Evolutionary conservation across 2,797 vertebrate genomes (phyloP), one percentile per base, ranked within the genome.

Genomic region (Sebastes iracundus): DNA sequence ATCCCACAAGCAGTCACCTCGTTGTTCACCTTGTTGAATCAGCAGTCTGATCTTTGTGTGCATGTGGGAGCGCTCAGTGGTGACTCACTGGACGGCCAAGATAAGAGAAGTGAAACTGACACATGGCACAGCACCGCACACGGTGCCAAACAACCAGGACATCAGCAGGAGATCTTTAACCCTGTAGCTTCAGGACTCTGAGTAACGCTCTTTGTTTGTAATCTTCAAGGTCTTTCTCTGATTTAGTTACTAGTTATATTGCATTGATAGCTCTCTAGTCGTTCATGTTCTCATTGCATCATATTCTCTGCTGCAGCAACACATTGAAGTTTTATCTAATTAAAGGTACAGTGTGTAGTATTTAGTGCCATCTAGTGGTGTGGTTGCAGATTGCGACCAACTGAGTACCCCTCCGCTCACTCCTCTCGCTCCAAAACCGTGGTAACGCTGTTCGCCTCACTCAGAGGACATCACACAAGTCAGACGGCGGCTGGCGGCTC

Each of bases 51-150:
- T 68, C 42, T 38, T 8, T 42, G 6, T 68, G 8, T 68, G 60
- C 59, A 63, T 69, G 64, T 65, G 25, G 65, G 56, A 71, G 28
- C 28, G 23, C 6, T 27, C 2, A 2, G 25, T 4, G 27, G n/a
- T 88, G 61, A 74, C 30, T 86, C 81, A 83, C 23, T 58, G 64
- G 75, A 38, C 62, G 56, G 62, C 23, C 4, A 67, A 75, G n/a
- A 72, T 77, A 25, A 25, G 30, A 82, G 70, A 84, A 81, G 25
- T 65, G 67, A 86, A 86, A 87, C 49, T 30, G 0, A 71, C 35
- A 72, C 20, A 6, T 7, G 18, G 22, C 49, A 68, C 56, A 53
- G 12, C n/a, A 27, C 11, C 2, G 16, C 4, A 72, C 27, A 60
- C 5, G 1, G 11, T 5, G 7, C 23, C 20, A 16, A 67, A 60